Evolutionary conservation across 53 echinoderm and acorn worm species (phyloP), one percentile per base, ranked within the genome.

Genomic region (Henricia sp.): DNA sequence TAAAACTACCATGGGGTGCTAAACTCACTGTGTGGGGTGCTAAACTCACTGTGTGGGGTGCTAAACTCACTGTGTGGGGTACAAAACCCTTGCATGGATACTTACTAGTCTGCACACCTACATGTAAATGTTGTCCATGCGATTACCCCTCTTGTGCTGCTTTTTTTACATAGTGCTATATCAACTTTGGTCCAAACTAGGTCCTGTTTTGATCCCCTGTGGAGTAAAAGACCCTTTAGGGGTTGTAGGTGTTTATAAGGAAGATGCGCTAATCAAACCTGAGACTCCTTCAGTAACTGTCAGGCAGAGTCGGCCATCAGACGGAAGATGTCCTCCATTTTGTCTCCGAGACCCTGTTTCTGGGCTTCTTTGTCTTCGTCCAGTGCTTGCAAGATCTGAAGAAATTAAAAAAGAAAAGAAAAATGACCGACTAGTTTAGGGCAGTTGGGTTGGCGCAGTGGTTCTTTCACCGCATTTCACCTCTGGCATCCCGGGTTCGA

Each of bases 301-400:
- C 68, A 85, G 56, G 76, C 76, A 0, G 86, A 86, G 67, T 86
- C 86, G 21, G 86, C 86, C 86, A 86, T 86, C 52, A 86, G 86
- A 53, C 76, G 75, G 76, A 86, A 86, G 75, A 86, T 86, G 67
- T 75, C 76, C 52, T 86, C 86, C 35, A 86, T 75, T 75, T 91
- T 91, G 43, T 89, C 88, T 8, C 80, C 89, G 17, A 96, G 70
- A 38, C 78, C 66, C 63, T 85, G 87, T 72, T 90, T 91, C 52
- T 51, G 69, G 30, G 91, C 89, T 35, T 91, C 93, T 69, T 96
- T 93, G 58, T 96, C 96, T 52, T 87, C 85, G 38, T 85, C 85
- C 52, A 96, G 88, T 3, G 93, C 91, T 52, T 84, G 77, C 5
- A 94, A 68, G 25, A 96, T 89, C 96, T 96, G 93, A 2, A 2